Evolutionary conservation across 2,888 invertebrate genomes (phyloP), one percentile per base, ranked within the genome.

Genomic region (Philereme vetulata): DNA sequence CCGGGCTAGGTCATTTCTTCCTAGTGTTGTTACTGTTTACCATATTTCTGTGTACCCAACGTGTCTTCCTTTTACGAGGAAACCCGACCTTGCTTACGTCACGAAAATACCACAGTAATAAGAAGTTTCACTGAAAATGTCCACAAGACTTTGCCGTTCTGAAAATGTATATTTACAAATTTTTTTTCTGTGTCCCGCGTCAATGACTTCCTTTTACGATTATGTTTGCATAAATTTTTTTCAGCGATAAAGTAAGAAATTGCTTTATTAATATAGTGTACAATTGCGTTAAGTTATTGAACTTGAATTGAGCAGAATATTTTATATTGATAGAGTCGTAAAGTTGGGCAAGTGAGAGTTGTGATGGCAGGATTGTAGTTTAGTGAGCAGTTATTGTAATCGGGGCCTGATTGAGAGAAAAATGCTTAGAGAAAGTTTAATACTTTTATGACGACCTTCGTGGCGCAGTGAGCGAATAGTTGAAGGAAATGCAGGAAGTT

Each of bases 131-230:
- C 46, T 0, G 11, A 10, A 21, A 49, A 51, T 9, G 10, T 43
- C 4, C 42, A 35, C 10, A 33, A 5, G n/a, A 49, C 4, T 44
- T 52, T 42, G 50, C 7, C 10, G 4, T 21, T 38, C 44, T 58
- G 11, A 0, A 34, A 10, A n/a, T 36, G 33, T 51, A 48, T 6
- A 9, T 40, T n/a, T 7, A 4, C 4, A 21, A 21, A 10, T 60
- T 40, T 50, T 6, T 64, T 58, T 46, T 11, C 64, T 68, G 56
- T 68, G 62, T 8, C 51, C 38, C 46, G 43, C 56, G 65, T 64
- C 63, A 67, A 56, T 56, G 63, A 60, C 59, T 69, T 63, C 60
- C 62, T 60, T 70, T 73, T 72, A 71, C 60, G 69, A 64, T 70
- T 65, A 64, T 61, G 62, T 55, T 51, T 38, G 49, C 62, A 43